Evolutionary conservation across 2,113 vertebrate genomes (phyloP).

Genomic region (Anoura caudifer): DNA sequence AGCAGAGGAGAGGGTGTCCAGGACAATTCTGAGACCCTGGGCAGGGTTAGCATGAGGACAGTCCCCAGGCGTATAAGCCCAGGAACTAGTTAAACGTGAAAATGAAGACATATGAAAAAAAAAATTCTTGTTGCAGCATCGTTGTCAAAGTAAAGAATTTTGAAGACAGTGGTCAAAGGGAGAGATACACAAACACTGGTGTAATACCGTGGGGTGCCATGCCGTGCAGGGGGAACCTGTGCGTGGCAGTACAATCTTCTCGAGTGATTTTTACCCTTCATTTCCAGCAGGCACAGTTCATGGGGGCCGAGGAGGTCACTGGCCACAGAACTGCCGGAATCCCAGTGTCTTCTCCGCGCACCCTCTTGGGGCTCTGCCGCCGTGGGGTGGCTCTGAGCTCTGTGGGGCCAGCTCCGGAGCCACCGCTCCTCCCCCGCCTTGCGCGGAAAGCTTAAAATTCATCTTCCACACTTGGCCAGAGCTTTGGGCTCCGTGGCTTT

Average conservation of each 20-base stretch:
- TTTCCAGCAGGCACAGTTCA: not conserved
- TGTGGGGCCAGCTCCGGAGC: accelerated
- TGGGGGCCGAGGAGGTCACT: accelerated
- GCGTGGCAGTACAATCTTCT: not conserved
- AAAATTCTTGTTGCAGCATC: too few species aligned
- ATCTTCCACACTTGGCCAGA: slow-evolving; percentile 23
- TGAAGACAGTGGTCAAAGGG: not conserved
- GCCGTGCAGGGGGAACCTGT: too few species aligned
- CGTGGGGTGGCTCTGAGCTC: not conserved
- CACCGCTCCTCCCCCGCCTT: not conserved
- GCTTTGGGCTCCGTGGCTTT: slow-evolving; percentile 22
- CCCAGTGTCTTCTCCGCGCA: accelerated
- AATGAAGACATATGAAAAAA: accelerated
- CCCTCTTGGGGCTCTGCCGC: too few species aligned
- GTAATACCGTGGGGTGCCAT: accelerated
- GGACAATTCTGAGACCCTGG: not conserved
- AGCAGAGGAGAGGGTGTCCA: too few species aligned
- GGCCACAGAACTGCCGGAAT: accelerated
- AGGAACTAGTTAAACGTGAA: accelerated
- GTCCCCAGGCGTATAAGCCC: not conserved
- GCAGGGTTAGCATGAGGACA: too few species aligned
- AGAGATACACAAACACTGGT: accelerated
- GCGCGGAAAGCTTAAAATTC: slow-evolving; percentile 5
- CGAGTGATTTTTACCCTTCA: not conserved
- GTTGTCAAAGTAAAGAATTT: not conserved